A percentile compares a stretch with the other conserved stretches of the same genome.
Conservation (phyloP, 1,140 invertebrate genomes). For the Reticulitermes speratus region DNA sequence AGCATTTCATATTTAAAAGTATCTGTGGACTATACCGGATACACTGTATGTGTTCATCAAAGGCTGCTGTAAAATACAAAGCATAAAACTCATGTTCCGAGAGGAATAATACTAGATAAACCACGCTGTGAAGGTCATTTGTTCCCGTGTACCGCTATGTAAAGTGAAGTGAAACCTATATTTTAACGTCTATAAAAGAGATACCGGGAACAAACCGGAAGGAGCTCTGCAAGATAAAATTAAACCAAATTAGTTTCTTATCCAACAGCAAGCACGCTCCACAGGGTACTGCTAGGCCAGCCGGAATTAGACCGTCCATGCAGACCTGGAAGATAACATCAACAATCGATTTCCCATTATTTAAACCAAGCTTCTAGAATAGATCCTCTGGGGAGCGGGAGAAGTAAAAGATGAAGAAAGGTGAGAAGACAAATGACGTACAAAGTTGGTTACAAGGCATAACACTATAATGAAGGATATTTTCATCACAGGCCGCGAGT, state of each 20-base stretch:
- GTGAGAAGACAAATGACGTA: background rate
- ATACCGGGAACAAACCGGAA: background rate
- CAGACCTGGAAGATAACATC: background rate
- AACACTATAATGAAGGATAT: background rate
- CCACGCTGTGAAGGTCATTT: too few species aligned
- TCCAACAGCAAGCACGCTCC: background rate
- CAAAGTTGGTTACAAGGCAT: background rate
- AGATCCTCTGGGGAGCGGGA: background rate
- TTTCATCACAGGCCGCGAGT: too few species aligned
- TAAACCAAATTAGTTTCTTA: conserved; percentile 14
- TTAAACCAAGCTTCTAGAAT: background rate
- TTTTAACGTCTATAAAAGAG: background rate
- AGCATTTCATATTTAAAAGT: too few species aligned
- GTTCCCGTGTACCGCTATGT: too few species aligned
- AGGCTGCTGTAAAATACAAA: too few species aligned
- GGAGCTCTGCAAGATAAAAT: background rate
- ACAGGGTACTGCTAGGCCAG: background rate
- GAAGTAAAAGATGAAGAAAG: background rate
- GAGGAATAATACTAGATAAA: too few species aligned
- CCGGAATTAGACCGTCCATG: background rate
- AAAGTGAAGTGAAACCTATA: background rate
- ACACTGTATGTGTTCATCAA: too few species aligned
- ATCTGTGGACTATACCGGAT: too few species aligned
- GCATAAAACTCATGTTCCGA: too few species aligned
- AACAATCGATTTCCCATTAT: conserved; percentile 19